These are phyloP conservation scores for Chrysochloris asiatica DNA, from an alignment of 2,113 vertebrate genomes.

Conservation along the genomic window DNA sequence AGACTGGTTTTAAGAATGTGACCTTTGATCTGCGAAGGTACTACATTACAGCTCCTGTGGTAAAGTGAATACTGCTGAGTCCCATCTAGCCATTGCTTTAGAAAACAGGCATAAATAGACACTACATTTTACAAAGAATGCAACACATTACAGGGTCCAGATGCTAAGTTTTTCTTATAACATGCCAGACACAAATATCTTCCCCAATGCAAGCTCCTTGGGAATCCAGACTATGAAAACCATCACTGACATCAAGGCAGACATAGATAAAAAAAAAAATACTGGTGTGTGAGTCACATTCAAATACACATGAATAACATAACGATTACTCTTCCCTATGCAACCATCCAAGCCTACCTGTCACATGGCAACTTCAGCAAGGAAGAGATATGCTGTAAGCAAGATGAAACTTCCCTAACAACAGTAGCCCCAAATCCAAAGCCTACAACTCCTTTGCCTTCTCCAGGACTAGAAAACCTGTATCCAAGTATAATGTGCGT, in stretches of 20 bases:
- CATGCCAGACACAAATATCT: constrained; percentile 87
- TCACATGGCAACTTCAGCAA: constrained; percentile 84
- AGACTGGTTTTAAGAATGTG: too few species aligned
- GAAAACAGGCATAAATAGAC: constrained; percentile 84
- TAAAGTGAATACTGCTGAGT: neutral
- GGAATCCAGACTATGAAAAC: constrained; percentile 30
- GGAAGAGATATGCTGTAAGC: constrained; percentile 87
- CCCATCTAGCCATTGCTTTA: constrained; percentile 85
- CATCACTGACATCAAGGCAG: constrained; percentile 83
- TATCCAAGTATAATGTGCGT: constrained; percentile 85
- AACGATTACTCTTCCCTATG: constrained; percentile 83
- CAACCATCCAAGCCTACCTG: constrained; percentile 92
- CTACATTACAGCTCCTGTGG: constrained; percentile 93
- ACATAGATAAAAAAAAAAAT: constrained; percentile 88
- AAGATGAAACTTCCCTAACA: constrained; percentile 83
- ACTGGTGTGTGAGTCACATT: constrained; percentile 85
- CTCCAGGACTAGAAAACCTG: constrained; percentile 61
- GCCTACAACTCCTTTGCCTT: constrained; percentile 67
- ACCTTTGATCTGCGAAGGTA: too few species aligned
- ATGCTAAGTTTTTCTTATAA: constrained; percentile 89
- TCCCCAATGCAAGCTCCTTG: constrained; percentile 84
- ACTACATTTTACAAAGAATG: constrained; percentile 86
- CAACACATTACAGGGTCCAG: constrained; percentile 84
- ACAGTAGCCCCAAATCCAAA: constrained; percentile 48
- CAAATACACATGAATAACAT: constrained; percentile 74